Base-by-base conservation (phyloP, 2,888 invertebrate species). In the Meghimatium bilineatum region DNA sequence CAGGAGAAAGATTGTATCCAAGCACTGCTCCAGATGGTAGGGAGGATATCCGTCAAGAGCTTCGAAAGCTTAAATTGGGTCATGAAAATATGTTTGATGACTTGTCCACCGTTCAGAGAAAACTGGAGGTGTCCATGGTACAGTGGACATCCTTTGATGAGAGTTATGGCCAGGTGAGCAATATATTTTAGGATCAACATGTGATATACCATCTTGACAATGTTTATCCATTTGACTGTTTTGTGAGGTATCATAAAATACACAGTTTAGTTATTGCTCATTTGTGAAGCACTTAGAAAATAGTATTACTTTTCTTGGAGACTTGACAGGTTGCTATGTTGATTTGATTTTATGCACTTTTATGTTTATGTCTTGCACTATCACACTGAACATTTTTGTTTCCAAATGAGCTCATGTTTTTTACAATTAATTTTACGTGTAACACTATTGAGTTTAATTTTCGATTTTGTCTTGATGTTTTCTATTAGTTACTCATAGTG, bases 121-220 rank as follows among this genome's bases (percentile, higher is more conserved):
- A 97, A 89, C 95, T 98, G 49, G 97, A 97, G 93, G 96, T 96
- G 0, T 97, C 97, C 93, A 95, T 97, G 82, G 96, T 98, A 92
- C 97, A 97, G 90, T 98, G 97, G 98, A 96, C 96, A 26, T 97
- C 97, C 0, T 98, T 97, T 92, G 97, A 98, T 93, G 98, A 98
- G 91, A 96, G 96, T 88, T 95, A 96, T 36, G 96, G 96, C 81
- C 95, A 95, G 79, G 95, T 83, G 38, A 76, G 71, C 26, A 36
- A 26, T 36, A 1, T 17, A 10, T 67, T 66, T n/a, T 14, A 17
- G 66, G 66, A 66, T 66, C 32, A 66, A n/a, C n/a, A n/a, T n/a
- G n/a, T 44, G 44, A 44, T 56, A 56, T 56, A 56, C 20, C 17
- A 56, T 56, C 23, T 56, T 6, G 56, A 56, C 17, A 23, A 56